A percentile compares a stretch with the other conserved stretches of the same genome.
phyloP scores from a whole-genome alignment of 2,888 invertebrate genomes.

The Apodemia zela region DNA sequence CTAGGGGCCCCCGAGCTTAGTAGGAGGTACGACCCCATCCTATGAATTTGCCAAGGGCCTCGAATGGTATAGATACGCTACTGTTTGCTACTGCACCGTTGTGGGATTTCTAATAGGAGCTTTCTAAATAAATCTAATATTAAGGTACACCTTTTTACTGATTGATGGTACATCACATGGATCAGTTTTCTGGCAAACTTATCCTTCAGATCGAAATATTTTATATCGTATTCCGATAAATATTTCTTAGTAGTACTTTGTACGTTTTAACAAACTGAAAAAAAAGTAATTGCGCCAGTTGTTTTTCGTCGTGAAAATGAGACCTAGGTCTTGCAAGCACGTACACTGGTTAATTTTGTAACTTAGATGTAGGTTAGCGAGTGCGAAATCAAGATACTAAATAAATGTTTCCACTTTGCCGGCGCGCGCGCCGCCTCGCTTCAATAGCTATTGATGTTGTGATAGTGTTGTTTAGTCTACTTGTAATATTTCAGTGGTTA shows the following conservation, averaged over 20 bases:
- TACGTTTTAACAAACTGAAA: neutral
- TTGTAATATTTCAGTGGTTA: conserved; percentile 33
- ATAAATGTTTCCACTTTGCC: conserved; percentile 41
- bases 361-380: conserved; percentile 35
- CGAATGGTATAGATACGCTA: no score
- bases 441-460: conserved; percentile 57
- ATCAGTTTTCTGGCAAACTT: no score
- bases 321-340: conserved; percentile 7
- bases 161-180: no score
- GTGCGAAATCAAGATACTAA: conserved; percentile 45
- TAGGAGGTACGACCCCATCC: no score
- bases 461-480: conserved; percentile 28
- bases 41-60: no score
- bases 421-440: conserved; percentile 51
- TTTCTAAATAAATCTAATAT: conserved; percentile 96
- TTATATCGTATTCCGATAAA: no score
- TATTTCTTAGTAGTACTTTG: no score
- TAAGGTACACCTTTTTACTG: conserved; percentile 92
- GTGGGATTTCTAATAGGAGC: conserved; percentile 93
- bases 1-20: no score
- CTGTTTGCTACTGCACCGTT: conserved; percentile 82
- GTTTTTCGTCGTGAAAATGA: neutral
- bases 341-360: conserved; percentile 29
- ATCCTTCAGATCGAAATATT: no score
- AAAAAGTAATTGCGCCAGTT: neutral